These are phyloP conservation scores for Zoroaster sp. DNA, from an alignment of 53 echinoderm and acorn worm species.

Conservation along the genomic window DNA sequence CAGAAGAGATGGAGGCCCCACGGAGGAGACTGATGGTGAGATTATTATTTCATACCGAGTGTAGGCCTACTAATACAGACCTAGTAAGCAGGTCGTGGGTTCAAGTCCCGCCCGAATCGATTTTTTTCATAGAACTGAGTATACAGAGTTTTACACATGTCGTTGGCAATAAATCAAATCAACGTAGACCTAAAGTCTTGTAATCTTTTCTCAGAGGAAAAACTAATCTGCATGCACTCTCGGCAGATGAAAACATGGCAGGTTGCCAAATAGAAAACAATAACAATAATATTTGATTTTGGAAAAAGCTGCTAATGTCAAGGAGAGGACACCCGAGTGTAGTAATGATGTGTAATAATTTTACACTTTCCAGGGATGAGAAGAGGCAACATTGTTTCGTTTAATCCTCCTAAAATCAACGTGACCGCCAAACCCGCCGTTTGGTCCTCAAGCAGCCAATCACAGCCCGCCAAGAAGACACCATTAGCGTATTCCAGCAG, in stretches of 20 bases:
- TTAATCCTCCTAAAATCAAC: constrained; percentile 44
- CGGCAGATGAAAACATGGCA: too few species aligned
- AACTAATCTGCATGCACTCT: too few species aligned
- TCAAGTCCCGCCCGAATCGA: too few species aligned
- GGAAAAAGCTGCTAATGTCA: not conserved
- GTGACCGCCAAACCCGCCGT: constrained; percentile 41
- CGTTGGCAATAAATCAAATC: too few species aligned
- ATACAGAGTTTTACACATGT: too few species aligned
- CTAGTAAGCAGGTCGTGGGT: too few species aligned
- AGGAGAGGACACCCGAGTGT: not conserved
- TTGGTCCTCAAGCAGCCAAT: constrained; percentile 15
- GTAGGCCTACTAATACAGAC: too few species aligned
- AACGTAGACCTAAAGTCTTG: too few species aligned
- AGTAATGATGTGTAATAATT: not conserved
- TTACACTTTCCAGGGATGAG: constrained; percentile 26
- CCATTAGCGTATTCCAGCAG: constrained; percentile 21
- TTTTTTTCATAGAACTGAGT: too few species aligned
- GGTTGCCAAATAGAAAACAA: too few species aligned
- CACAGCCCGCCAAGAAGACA: constrained; percentile 31
- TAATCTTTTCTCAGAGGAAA: too few species aligned
- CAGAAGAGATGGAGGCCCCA: constrained; percentile 24
- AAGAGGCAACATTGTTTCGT: constrained; percentile 3
- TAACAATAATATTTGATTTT: too few species aligned
- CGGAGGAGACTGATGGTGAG: constrained; percentile 23
- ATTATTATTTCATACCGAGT: not conserved